Evolutionary conservation across 2,797 vertebrate genomes (phyloP), one percentile per base, ranked within the genome.

Genomic region (Gymnoscopelus braueri): DNA sequence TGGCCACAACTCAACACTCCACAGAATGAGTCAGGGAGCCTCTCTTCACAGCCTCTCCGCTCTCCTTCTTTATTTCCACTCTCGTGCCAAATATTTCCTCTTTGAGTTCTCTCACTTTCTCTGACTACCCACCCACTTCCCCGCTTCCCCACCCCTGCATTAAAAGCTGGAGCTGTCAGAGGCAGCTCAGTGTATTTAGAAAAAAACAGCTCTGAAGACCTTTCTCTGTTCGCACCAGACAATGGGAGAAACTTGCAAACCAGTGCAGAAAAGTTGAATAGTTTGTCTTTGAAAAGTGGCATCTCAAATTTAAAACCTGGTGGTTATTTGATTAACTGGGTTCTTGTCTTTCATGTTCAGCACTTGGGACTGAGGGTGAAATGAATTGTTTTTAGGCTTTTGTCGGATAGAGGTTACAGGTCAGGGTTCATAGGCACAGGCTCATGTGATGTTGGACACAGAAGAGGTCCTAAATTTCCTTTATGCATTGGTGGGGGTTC

Each of bases 31-130:
- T 81, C 71, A 55, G 72, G 86, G 86, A 84, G 84, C 78, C 67
- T 72, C 65, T 61, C 88, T 91, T 92, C 84, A 85, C 82, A 66
- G 82, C 79, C 75, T 84, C 84, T 88, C 83, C 86, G 75, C 83
- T 71, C 74, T 77, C 70, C 0, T 50, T 81, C 69, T 84, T 86
- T 85, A 86, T 87, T 87, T 90, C 86, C 84, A 81, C 23, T 88
- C 84, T 85, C 79, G 74, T 82, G 76, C 68, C 72, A 75, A 79
- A 73, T 84, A 81, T 79, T 75, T 80, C 72, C 68, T 75, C 73
- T 64, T 83, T 77, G 80, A 72, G 78, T 84, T 71, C 78, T 79
- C 51, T 67, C 55, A 60, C 75, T 71, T 62, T 78, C 35, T 60
- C 59, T 24, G 9, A 3, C 14, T 60, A 7, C 6, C 39, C 39